These are phyloP conservation scores for Melospiza georgiana DNA, from an alignment of 2,113 vertebrate species.

Conservation along the genomic window DNA sequence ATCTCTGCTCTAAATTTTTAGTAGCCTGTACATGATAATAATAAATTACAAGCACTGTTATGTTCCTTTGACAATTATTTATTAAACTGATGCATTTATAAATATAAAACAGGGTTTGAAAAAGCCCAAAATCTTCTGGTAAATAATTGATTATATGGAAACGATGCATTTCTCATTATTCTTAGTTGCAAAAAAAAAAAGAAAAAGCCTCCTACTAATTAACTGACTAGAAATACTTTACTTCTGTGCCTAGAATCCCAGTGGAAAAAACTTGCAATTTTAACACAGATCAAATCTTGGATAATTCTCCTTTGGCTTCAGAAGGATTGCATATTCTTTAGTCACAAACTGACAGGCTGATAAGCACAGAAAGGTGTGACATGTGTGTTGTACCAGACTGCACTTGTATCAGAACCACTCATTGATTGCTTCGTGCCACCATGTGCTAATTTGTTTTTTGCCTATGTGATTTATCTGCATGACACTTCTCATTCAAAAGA, in stretches of 20 bases:
- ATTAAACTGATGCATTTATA: neutral
- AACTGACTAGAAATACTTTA: neutral
- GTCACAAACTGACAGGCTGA: neutral
- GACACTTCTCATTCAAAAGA: neutral
- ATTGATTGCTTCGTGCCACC: neutral
- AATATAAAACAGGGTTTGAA: neutral
- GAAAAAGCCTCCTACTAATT: neutral
- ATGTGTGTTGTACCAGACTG: neutral
- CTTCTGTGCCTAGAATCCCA: neutral
- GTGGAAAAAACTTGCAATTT: neutral
- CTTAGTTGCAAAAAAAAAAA: neutral
- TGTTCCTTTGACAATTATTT: neutral
- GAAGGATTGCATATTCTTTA: neutral
- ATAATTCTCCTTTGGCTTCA: neutral
- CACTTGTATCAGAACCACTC: neutral
- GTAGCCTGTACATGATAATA: neutral
- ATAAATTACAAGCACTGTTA: neutral
- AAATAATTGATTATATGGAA: neutral
- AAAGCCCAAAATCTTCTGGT: neutral
- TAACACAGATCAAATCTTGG: neutral
- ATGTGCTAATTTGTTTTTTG: neutral
- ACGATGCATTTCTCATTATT: neutral
- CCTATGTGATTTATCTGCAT: neutral
- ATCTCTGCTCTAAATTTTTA: neutral
- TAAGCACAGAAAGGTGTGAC: neutral